Base-by-base conservation (phyloP, 1,140 invertebrate species). In the Neoseiulus cucumeris region DNA sequence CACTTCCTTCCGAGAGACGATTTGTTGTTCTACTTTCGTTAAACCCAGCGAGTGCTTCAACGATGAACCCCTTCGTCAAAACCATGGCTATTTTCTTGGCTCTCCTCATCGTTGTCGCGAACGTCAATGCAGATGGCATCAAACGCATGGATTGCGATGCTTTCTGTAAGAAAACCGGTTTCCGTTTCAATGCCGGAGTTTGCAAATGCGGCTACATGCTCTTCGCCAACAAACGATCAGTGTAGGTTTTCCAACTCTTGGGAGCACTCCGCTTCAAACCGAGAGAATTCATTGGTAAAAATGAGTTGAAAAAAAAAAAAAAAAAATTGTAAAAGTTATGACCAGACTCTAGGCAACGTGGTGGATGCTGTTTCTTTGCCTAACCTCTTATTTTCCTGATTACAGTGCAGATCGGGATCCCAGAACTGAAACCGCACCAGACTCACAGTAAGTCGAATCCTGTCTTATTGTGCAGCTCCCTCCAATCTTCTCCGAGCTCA, bases 191-290 rank as follows among this genome's bases (percentile, higher is more conserved):
- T 25, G 51, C 51, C 4, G 51, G 51, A 25, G 51, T 59, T 14
- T 59, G 51, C 51, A 59, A 59, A 25, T 59, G 51, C 51, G 51
- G 51, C 22, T 59, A 59, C 33, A 59, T 59, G 51, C 51, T 59
- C 17, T 59, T 59, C 33, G 51, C 51, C 22, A 59, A 59, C 51
- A 59, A 59, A 33, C 51, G 51, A 59, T 59, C 51, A 20, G 51
- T 59, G 51, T 59, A 59, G 22, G 51, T 59, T 14, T 25, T 14
- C 51, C 14, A 47, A 14, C 14, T 14, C n/a, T n/a, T n/a, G n/a
- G n/a, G n/a, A n/a, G n/a, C n/a, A n/a, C n/a, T n/a, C n/a, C n/a
- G n/a, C n/a, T n/a, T n/a, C n/a, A n/a, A n/a, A n/a, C n/a, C n/a
- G n/a, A n/a, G n/a, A n/a, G n/a, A n/a, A n/a, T n/a, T n/a, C n/a